Base-by-base conservation (phyloP, 1,140 invertebrate genomes). In the Adelges cooleyi region DNA sequence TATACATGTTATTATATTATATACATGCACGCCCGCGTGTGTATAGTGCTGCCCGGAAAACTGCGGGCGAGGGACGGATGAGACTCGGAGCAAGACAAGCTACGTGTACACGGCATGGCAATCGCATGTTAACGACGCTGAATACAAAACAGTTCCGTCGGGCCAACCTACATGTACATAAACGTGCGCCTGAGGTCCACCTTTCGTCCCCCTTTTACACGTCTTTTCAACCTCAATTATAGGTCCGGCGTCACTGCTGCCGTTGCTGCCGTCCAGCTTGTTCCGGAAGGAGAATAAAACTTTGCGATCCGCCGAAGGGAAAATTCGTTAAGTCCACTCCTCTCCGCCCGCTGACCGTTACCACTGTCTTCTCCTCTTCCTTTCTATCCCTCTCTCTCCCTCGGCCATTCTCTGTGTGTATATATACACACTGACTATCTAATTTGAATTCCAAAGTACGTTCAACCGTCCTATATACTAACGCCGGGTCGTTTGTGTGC, bases 201-300 rank as follows among this genome's bases (percentile, higher is more conserved):
- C 2, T 15, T 40, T 22, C 33, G 18, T 36, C 13, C 52, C 52
- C 40, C 53, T 59, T 59, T 49, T 44, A 42, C 53, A 25, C 38
- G 40, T 59, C 53, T 59, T 59, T 59, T 59, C 53, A n/a, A 59
- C 53, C 53, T 59, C 53, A 59, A 59, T 59, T 59, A 59, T 38
- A 17, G 38, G 38, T 6, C n/a, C 23, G 53, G 53, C 27, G n/a
- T n/a, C n/a, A 15, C 53, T n/a, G 53, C 38, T 17, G 40, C 29
- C 11, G 5, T 33, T 33, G 29, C n/a, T n/a, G n/a, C 20, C 15
- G 36, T 29, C 33, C 52, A 40, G 53, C 53, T 59, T 59, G n/a
- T 11, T 59, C 53, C 38, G 53, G 53, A 44, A 42, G 53, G 23
- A 36, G 53, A 59, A 59, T 59, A 59, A 59, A 59, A 59, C 53